These are phyloP conservation scores for Bombus pascuorum DNA, from an alignment of 1,140 invertebrate genomes.

Conservation along the genomic window DNA sequence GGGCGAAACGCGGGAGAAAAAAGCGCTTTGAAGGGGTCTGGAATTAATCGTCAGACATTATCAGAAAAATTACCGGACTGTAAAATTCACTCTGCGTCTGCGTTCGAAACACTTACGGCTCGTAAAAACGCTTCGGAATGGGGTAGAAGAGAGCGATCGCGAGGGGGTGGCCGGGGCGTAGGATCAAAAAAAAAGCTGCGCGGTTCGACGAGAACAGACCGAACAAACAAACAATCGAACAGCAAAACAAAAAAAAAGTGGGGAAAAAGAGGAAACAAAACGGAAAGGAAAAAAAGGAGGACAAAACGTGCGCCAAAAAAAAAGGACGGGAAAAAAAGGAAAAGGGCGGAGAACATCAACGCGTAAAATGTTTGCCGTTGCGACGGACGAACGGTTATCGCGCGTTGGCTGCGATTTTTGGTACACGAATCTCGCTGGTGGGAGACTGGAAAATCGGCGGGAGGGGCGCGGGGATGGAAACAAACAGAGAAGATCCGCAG, in stretches of 20 bases:
- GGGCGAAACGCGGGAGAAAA: background rate
- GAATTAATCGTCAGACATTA: slow-evolving; percentile 57
- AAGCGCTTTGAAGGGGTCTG: background rate
- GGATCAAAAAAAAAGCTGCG: slow-evolving; percentile 20
- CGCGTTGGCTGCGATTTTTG: slow-evolving; percentile 70
- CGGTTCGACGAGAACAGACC: slow-evolving; percentile 17
- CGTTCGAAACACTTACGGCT: slow-evolving; percentile 59
- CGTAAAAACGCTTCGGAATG: slow-evolving; percentile 56
- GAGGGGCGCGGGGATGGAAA: background rate
- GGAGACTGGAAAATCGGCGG: slow-evolving; percentile 49
- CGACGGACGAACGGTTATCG: slow-evolving; percentile 68
- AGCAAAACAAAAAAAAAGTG: background rate
- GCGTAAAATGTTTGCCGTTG: slow-evolving; percentile 69
- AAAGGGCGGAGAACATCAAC: slow-evolving; percentile 60
- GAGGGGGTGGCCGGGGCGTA: background rate
- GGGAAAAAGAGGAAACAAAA: background rate
- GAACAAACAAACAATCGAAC: slow-evolving; percentile 9
- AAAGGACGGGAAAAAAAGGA: slow-evolving; percentile 33
- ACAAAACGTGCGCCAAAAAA: slow-evolving; percentile 23
- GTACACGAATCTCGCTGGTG: slow-evolving; percentile 57
- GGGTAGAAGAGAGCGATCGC: slow-evolving; percentile 27
- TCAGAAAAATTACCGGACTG: slow-evolving; percentile 65
- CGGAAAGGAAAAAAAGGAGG: slow-evolving; percentile 2
- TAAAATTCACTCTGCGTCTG: slow-evolving; percentile 57
- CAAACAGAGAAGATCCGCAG: slow-evolving; percentile 19